phyloP scores from a whole-genome alignment of 2,113 vertebrate species.

The Clarias batrachus region DNA sequence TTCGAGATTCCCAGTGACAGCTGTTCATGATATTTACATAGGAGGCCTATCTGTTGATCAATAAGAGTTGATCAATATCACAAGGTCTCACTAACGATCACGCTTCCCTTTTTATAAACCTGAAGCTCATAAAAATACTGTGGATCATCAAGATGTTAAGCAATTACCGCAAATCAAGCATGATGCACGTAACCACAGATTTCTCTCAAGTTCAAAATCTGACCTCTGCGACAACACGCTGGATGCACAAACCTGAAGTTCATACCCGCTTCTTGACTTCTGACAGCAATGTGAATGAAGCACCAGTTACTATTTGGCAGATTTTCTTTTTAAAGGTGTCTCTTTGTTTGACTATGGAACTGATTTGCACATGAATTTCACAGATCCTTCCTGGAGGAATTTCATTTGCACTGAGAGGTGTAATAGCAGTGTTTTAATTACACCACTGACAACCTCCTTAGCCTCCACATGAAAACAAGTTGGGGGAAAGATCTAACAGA shows the following conservation, averaged over 20 bases:
- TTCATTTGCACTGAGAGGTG: slow-evolving; percentile 20
- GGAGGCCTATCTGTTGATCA: not conserved
- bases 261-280: not conserved
- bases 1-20: not conserved
- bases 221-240: not conserved
- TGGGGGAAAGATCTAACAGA: slow-evolving; percentile 1
- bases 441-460: slow-evolving; percentile 9
- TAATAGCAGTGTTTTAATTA: slow-evolving; percentile 43
- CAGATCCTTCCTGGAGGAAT: slow-evolving; percentile 29
- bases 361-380: slow-evolving; percentile 40
- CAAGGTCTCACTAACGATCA: not conserved
- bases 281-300: not conserved
- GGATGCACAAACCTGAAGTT: not conserved
- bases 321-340: slow-evolving; percentile 38
- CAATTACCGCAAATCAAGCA: not conserved
- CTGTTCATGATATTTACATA: not conserved
- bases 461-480: slow-evolving; percentile 7
- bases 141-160: not conserved
- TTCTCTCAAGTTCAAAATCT: not conserved
- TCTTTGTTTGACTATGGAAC: slow-evolving; percentile 37
- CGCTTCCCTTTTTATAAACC: not conserved
- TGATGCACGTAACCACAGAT: not conserved
- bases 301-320: not conserved
- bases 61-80: not conserved
- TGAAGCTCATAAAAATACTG: not conserved